Evolutionary conservation across 1,140 invertebrate species (phyloP).

Genomic region (Monochamus saltuarius): DNA sequence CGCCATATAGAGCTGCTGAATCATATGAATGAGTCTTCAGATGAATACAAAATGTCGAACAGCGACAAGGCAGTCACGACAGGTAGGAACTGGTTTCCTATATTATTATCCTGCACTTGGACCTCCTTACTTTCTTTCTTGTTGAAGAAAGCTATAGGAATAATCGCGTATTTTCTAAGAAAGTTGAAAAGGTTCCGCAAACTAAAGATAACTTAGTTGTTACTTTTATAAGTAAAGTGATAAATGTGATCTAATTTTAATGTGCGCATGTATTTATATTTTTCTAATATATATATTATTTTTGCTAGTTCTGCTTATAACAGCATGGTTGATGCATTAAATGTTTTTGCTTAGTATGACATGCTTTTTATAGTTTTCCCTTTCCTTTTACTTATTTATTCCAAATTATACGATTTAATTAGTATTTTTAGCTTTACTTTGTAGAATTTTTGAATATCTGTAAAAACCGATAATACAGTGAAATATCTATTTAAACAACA

Average conservation of each 20-base stretch:
- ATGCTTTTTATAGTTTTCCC: constrained; percentile 32
- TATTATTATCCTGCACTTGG: constrained; percentile 40
- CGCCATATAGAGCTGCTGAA: constrained; percentile 43
- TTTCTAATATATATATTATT: constrained; percentile 27
- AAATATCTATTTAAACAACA: not conserved
- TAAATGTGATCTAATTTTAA: constrained; percentile 14
- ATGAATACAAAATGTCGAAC: constrained; percentile 37
- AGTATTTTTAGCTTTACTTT: not conserved
- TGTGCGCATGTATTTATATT: constrained; percentile 27
- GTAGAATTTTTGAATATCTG: not conserved
- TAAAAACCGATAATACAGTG: not conserved
- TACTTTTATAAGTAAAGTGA: constrained; percentile 13
- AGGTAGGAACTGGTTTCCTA: constrained; percentile 44
- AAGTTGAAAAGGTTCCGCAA: constrained; percentile 31
- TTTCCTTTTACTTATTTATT: not conserved
- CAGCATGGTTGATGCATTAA: constrained; percentile 42
- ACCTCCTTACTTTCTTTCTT: constrained; percentile 40
- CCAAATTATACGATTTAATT: not conserved
- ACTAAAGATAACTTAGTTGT: constrained; percentile 29
- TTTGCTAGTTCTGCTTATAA: constrained; percentile 36
- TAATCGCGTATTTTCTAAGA: constrained; percentile 35
- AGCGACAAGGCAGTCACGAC: constrained; percentile 36
- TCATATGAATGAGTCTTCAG: constrained; percentile 48
- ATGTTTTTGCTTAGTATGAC: constrained; percentile 31
- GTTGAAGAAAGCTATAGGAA: constrained; percentile 36